These are phyloP conservation scores for Drosophila biarmipes DNA, from an alignment of 1,140 invertebrate species.

Conservation along the genomic window DNA sequence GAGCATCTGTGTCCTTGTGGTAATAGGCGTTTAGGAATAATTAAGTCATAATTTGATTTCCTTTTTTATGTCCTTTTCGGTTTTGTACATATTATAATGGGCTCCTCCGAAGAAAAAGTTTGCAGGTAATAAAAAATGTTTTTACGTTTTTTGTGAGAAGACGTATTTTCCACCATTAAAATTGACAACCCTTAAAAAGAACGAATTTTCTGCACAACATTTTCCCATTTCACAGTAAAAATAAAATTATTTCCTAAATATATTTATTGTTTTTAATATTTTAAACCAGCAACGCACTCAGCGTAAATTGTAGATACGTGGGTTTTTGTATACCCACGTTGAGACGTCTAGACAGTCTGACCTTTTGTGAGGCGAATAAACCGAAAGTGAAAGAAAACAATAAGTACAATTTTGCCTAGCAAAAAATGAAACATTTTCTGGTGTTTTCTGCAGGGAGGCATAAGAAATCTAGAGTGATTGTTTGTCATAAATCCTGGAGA, in stretches of 20 bases:
- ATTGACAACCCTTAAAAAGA: too few relatives aligned
- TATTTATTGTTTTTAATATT: background rate
- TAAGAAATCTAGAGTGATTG: background rate
- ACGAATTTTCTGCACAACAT: too few relatives aligned
- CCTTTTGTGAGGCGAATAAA: constrained; percentile 19
- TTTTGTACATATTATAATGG: constrained; percentile 10
- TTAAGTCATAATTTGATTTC: constrained; percentile 77
- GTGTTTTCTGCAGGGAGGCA: background rate
- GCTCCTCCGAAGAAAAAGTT: background rate
- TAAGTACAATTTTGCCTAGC: background rate
- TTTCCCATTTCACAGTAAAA: too few relatives aligned
- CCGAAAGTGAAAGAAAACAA: background rate
- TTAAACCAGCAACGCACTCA: too few relatives aligned
- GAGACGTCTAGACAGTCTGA: constrained; percentile 43
- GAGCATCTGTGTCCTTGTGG: constrained; percentile 43
- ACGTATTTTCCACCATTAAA: background rate
- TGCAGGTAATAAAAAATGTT: background rate
- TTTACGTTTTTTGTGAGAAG: background rate
- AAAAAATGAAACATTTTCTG: constrained; percentile 4
- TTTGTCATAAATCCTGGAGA: background rate
- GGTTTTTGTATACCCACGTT: background rate
- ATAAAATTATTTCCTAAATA: background rate
- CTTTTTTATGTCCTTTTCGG: constrained; percentile 26
- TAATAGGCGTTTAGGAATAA: constrained; percentile 67
- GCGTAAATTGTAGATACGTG: background rate